Evolutionary conservation across 2,797 vertebrate genomes (phyloP).

Genomic region (Takifugu ocellatus): DNA sequence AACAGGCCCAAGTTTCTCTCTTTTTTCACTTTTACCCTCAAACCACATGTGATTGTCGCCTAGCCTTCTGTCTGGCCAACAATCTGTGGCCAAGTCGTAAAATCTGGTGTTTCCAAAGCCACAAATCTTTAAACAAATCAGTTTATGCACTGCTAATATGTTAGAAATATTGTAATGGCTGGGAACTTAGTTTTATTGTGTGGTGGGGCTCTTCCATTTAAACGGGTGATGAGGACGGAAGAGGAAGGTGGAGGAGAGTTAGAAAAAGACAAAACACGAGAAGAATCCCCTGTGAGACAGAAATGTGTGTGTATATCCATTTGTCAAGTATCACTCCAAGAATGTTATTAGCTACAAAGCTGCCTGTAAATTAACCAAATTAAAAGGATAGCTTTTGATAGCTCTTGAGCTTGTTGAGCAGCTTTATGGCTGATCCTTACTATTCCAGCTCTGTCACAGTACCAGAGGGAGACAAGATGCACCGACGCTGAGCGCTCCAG

Average conservation of each 20-base stretch:
- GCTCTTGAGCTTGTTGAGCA: slow-evolving; percentile 70
- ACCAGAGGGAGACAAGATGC: slow-evolving; percentile 59
- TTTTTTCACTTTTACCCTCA: slow-evolving; percentile 44
- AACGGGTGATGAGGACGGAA: not conserved
- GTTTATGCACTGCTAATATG: slow-evolving; percentile 79
- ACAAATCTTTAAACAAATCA: slow-evolving; percentile 76
- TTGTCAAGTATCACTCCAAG: slow-evolving; percentile 76
- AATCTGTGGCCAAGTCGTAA: slow-evolving; percentile 59
- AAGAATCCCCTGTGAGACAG: slow-evolving; percentile 53
- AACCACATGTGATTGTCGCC: slow-evolving; percentile 67
- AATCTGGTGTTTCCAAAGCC: slow-evolving; percentile 67
- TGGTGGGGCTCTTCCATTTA: slow-evolving; percentile 46
- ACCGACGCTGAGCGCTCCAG: slow-evolving; percentile 53
- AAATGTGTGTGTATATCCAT: slow-evolving; percentile 66
- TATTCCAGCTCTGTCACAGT: slow-evolving; percentile 66
- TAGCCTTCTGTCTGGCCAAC: slow-evolving; percentile 53
- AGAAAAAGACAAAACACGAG: slow-evolving; percentile 29
- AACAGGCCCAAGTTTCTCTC: slow-evolving; percentile 25
- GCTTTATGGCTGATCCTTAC: slow-evolving; percentile 66
- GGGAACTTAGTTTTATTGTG: slow-evolving; percentile 51
- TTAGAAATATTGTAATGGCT: slow-evolving; percentile 58
- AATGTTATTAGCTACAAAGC: slow-evolving; percentile 69
- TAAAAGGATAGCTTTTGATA: slow-evolving; percentile 66
- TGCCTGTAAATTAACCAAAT: slow-evolving; percentile 74
- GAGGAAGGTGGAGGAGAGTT: not conserved